Percentiles rank a stretch among this genome's conserved stretches.
Evolutionary conservation across 2,113 vertebrate genomes (phyloP).

Genomic region (Struthio camelus): DNA sequence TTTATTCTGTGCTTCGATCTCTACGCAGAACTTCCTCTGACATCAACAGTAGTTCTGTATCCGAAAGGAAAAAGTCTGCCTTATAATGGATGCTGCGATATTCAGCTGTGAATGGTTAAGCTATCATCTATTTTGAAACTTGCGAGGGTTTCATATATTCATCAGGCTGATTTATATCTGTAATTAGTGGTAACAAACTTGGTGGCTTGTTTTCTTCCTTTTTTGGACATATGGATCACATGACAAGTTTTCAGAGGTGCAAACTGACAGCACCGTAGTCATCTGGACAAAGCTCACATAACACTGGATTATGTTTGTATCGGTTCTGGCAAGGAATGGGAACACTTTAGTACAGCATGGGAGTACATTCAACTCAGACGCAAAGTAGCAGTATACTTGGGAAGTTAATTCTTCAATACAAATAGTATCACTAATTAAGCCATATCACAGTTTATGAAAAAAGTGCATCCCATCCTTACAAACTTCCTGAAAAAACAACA

Average conservation of each 20-base stretch:
- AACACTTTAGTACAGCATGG: neutral
- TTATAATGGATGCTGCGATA: neutral
- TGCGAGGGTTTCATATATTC: neutral
- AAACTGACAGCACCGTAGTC: slow-evolving; percentile 39
- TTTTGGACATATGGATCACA: neutral
- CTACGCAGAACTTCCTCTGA: neutral
- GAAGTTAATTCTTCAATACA: slow-evolving; percentile 39
- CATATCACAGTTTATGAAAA: slow-evolving; percentile 71
- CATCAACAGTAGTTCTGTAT: neutral
- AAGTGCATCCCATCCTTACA: slow-evolving; percentile 51
- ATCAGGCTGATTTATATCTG: neutral
- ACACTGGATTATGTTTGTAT: slow-evolving; percentile 7
- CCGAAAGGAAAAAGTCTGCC: neutral
- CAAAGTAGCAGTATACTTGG: neutral
- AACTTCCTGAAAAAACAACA: slow-evolving; percentile 46
- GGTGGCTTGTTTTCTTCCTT: neutral
- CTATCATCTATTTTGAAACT: neutral
- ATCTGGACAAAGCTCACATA: slow-evolving; percentile 6
- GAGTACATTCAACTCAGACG: neutral
- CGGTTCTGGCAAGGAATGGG: slow-evolving; percentile 22
- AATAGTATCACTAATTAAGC: slow-evolving; percentile 66
- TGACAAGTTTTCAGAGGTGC: slow-evolving; percentile 11
- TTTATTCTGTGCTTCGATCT: neutral
- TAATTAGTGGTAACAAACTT: neutral
- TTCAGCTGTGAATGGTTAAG: slow-evolving; percentile 21